These are phyloP conservation scores for Neodiprion lecontei DNA, from an alignment of 1,140 invertebrate species.

Conservation along the genomic window DNA sequence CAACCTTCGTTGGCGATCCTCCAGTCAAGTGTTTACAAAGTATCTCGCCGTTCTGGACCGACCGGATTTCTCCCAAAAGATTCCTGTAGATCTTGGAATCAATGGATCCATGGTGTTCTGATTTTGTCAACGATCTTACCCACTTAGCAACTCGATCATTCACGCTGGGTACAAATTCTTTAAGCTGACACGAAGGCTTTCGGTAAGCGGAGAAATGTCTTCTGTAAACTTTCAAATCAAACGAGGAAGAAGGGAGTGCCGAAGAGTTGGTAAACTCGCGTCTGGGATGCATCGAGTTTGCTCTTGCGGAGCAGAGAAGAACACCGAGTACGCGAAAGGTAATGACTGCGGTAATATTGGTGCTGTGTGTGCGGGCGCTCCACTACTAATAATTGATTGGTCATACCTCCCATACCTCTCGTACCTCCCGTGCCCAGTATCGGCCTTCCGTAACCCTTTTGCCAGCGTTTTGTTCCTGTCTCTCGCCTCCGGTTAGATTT, in stretches of 20 bases:
- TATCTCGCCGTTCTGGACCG: constrained; percentile 19
- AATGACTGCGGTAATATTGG: constrained; percentile 52
- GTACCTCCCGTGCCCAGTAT: constrained; percentile 40
- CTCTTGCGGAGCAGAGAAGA: constrained; percentile 11
- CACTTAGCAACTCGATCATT: no score
- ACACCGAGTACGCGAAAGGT: constrained; percentile 44
- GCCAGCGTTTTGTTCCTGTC: constrained; percentile 10
- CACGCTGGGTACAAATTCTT: no score
- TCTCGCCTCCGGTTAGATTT: constrained; percentile 12
- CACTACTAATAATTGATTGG: constrained; percentile 56
- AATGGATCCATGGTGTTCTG: no score
- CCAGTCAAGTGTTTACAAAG: constrained; percentile 39
- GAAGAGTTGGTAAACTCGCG: not conserved
- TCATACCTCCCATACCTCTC: constrained; percentile 49
- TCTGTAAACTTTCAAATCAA: no score
- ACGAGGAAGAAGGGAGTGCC: not conserved
- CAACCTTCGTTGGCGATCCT: constrained; percentile 54
- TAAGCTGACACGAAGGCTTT: no score
- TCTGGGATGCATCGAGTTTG: not conserved
- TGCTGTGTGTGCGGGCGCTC: constrained; percentile 49
- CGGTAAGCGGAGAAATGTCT: no score
- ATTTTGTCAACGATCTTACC: no score
- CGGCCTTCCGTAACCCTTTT: constrained; percentile 41
- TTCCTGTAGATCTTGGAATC: no score
- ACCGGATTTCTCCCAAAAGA: no score